Base-by-base conservation (phyloP, 2,797 vertebrate genomes). In the Apogon hyalosoma region DNA sequence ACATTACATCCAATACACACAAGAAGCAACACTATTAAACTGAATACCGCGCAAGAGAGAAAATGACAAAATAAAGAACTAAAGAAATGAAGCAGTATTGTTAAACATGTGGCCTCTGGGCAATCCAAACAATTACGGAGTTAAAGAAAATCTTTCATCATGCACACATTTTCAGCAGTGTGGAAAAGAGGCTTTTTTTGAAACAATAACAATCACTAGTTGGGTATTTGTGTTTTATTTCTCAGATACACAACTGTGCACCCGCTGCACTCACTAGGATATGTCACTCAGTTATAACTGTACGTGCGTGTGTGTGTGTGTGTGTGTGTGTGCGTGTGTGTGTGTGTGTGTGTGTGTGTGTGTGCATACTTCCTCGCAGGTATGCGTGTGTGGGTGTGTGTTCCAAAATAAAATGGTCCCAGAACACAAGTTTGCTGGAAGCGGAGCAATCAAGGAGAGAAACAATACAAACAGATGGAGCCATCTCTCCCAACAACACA, bases 401-500 rank as follows among this genome's bases (percentile, higher is more conserved):
- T 55, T 80, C 57, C 24, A 63, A 76, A 83, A 72, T 74, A 71
- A 85, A 82, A 80, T 41, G 64, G 55, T 75, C 70, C 57, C 71
- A 61, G 42, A 88, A 84, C 75, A 68, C 71, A 84, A 84, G 79
- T 79, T 79, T 68, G 78, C 79, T 82, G 67, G 70, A 82, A 86
- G 83, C 62, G 1, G 46, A 67, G 82, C 75, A 86, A 87, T 87
- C 75, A 85, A 82, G 77, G 48, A 63, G 43, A 51, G 65, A 77
- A 82, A 89, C 86, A 87, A 88, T 86, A 56, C 73, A 79, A 89
- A 85, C 90, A 92, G 86, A 90, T 92, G 88, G 85, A 84, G 61
- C 65, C 67, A 78, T 81, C 68, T 60, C 69, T 62, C 50, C 52
- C 57, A 60, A 59, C 24, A 50, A 79, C 60, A 82, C 57, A 59